A percentile compares a stretch with the other conserved stretches of the same genome.
These are phyloP conservation scores for Melolontha melolontha DNA, from an alignment of 2,888 invertebrate genomes.

Conservation along the genomic window DNA sequence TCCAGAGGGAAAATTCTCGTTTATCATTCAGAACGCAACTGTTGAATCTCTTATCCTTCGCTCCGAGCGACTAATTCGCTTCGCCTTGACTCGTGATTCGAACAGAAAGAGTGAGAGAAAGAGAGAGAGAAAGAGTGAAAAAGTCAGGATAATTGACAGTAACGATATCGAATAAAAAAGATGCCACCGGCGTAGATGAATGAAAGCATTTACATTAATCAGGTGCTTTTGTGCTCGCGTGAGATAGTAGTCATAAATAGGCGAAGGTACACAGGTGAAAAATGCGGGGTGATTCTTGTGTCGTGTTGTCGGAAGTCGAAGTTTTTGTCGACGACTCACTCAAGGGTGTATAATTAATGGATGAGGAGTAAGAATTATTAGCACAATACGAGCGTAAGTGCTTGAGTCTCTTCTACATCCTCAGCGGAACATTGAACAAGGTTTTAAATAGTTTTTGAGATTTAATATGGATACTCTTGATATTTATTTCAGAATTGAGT, in stretches of 20 bases:
- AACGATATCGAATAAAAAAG: conserved; percentile 37
- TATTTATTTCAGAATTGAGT: no score
- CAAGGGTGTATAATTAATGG: conserved; percentile 43
- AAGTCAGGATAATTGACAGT: conserved; percentile 9
- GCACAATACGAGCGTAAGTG: conserved; percentile 25
- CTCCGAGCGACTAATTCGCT: conserved; percentile 9
- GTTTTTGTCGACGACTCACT: conserved; percentile 32
- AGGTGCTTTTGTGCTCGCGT: conserved; percentile 37
- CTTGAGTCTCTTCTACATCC: not conserved
- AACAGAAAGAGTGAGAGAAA: not conserved
- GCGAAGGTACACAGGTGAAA: conserved; percentile 10
- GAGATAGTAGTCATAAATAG: not conserved
- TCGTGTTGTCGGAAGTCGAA: conserved; percentile 26
- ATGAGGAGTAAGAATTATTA: conserved; percentile 36
- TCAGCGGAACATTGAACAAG: conserved; percentile 1
- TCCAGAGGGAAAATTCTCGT: not conserved
- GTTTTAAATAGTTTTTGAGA: conserved; percentile 14
- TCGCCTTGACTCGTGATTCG: not conserved
- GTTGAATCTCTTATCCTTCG: conserved; percentile 11
- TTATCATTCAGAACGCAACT: conserved; percentile 19
- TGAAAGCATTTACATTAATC: conserved; percentile 45
- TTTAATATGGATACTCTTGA: not conserved
- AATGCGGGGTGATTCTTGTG: conserved; percentile 36
- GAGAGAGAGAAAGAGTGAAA: not conserved
- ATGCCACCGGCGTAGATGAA: conserved; percentile 40